phyloP scores from a whole-genome alignment of 2,113 vertebrate genomes.

The Bolborhynchus lineola region DNA sequence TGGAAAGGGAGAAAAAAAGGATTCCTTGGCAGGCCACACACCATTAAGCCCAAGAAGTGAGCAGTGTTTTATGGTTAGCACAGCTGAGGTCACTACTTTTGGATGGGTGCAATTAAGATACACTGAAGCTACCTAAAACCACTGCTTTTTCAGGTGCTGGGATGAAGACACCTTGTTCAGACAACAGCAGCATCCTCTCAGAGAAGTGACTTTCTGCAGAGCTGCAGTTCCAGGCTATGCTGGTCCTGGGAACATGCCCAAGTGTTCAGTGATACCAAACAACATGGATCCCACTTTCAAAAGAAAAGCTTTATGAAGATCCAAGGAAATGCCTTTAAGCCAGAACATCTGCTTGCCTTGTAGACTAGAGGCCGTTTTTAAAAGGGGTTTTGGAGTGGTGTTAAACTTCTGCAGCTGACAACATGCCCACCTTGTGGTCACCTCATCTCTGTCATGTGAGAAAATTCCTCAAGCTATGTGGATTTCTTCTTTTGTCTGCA shows the following conservation, averaged over 20 bases:
- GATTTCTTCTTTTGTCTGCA: background rate
- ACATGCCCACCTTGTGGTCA: background rate
- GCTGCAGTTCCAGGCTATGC: background rate
- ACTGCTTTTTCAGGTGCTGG: background rate
- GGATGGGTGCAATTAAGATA: constrained; percentile 30
- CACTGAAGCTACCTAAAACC: background rate
- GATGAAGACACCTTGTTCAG: background rate
- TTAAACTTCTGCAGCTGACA: background rate
- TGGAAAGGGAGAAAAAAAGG: constrained; percentile 28
- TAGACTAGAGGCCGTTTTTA: background rate
- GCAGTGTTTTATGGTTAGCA: constrained; percentile 42
- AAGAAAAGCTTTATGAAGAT: background rate
- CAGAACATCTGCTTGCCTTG: background rate
- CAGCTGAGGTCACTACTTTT: constrained; percentile 49
- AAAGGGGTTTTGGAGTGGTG: background rate
- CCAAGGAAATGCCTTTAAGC: background rate
- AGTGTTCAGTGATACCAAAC: background rate
- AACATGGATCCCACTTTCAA: background rate
- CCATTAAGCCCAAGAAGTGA: constrained; percentile 39
- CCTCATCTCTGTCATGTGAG: background rate
- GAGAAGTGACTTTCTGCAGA: background rate
- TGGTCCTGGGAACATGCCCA: background rate
- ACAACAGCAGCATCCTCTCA: background rate
- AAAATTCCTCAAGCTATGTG: background rate
- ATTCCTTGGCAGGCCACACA: constrained; percentile 52